A percentile compares a stretch with the other conserved stretches of the same genome.
Evolutionary conservation across 2,113 vertebrate genomes (phyloP).

Genomic region (Laticauda colubrina): DNA sequence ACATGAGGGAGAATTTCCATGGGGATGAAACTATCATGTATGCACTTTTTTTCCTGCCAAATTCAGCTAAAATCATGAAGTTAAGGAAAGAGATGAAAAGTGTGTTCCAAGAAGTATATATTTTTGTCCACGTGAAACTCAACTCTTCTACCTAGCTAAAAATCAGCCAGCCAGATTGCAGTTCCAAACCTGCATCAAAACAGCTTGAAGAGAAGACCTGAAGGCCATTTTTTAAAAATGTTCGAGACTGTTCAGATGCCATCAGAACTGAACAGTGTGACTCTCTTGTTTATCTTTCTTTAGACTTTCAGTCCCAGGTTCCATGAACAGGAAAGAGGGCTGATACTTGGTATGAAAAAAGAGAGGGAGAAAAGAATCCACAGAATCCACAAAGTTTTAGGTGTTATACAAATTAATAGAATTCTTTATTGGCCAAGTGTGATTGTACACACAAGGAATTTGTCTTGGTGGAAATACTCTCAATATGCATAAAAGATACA

Average conservation of each 20-base stretch:
- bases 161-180: neutral
- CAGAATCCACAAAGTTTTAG: neutral
- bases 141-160: neutral
- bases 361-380: neutral
- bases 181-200: neutral
- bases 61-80: neutral
- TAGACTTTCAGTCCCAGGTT: neutral
- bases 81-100: neutral
- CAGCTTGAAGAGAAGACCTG: neutral
- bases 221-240: neutral
- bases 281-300: neutral
- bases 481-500: no score
- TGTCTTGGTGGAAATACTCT: no score
- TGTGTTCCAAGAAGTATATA: neutral
- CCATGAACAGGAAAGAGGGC: neutral
- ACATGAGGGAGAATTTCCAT: constrained; percentile 28
- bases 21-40: neutral
- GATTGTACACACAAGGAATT: no score
- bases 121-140: no score
- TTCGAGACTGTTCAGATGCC: neutral
- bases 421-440: no score
- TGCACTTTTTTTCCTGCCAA: neutral
- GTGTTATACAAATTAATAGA: neutral
- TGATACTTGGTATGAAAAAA: neutral
- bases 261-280: neutral